Base-by-base conservation (phyloP, 2,113 vertebrate species). In the Oncorhynchus kisutch region DNA sequence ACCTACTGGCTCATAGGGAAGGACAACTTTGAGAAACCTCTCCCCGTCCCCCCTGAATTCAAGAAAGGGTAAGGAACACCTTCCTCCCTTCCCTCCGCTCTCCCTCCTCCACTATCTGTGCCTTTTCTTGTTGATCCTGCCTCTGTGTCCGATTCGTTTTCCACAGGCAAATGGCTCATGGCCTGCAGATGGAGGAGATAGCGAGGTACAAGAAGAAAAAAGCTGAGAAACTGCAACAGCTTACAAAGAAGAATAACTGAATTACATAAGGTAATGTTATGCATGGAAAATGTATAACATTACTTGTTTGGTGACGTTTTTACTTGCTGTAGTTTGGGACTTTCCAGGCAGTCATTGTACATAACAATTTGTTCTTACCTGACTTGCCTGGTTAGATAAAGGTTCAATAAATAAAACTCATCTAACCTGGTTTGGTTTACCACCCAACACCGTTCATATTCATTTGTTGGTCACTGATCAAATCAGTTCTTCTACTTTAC, bases 1-100 rank as follows among this genome's bases (percentile, higher is more conserved):
- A 97, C 96, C 0, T 97, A 90, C 80, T 97, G 96, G 96, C 92
- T 97, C 0, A 91, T 91, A 3, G 95, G 96, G 13, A 92, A 88
- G 76, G 89, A 88, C 0, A 93, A 94, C 29, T 97, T 96, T 62
- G 92, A 85, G 80, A 97, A 97, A 87, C 95, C 96, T 14, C 91
- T 97, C n/a, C 96, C 96, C 1, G 92, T 91, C n/a, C 95, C 95
- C 20, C 95, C 95, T 0, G 93, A 96, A 72, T 34, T 96, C 74
- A 90, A 92, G 57, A 78, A 92, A 0, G 90, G 93, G 96, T 96
- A 95, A 76, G 93, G 45, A 45, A 45, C 9, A 2, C 9, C 39
- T 11, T 45, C 9, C 8, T 45, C 39, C 39, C 9, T 45, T n/a
- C 18, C 57, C 57, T 60, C n/a, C 57, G 2, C 57, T n/a, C 18